These are phyloP conservation scores for Apodemia hepburni DNA, from an alignment of 2,888 invertebrate species.

Conservation along the genomic window DNA sequence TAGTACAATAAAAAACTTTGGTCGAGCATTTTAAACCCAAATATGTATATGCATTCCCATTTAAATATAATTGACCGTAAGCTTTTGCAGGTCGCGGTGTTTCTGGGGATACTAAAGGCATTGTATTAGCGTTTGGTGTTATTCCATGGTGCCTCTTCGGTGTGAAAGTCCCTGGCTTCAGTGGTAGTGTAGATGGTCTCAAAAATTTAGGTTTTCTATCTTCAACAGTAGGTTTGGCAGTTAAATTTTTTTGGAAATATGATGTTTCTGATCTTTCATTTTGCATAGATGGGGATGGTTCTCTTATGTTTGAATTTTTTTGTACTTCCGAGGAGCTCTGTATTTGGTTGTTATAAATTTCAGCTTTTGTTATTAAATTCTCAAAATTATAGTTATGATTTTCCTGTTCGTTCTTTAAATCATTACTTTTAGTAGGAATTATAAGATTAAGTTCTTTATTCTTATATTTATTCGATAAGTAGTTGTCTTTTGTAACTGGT, in stretches of 20 bases:
- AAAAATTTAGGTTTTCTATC: constrained; percentile 84
- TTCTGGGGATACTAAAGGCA: constrained; percentile 93
- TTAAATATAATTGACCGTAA: constrained; percentile 92
- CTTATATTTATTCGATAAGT: constrained; percentile 46
- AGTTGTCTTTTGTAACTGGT: constrained; percentile 56
- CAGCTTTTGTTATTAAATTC: constrained; percentile 72
- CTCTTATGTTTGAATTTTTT: constrained; percentile 58
- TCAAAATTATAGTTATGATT: constrained; percentile 72
- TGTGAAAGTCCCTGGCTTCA: constrained; percentile 91
- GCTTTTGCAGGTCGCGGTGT: constrained; percentile 94
- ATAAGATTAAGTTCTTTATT: constrained; percentile 43
- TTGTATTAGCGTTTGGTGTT: constrained; percentile 89
- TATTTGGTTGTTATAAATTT: constrained; percentile 71
- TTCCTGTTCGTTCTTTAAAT: constrained; percentile 55
- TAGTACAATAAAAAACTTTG: constrained; percentile 94
- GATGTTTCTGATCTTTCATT: constrained; percentile 72
- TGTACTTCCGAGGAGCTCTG: constrained; percentile 64
- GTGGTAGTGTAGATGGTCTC: constrained; percentile 89
- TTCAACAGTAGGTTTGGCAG: constrained; percentile 48
- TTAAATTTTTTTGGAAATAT: constrained; percentile 68
- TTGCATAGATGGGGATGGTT: constrained; percentile 40
- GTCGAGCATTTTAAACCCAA: constrained; percentile 95
- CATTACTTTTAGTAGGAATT: constrained; percentile 40
- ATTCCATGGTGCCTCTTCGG: constrained; percentile 91
- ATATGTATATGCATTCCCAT: constrained; percentile 95